These are phyloP conservation scores for Cantharis nigra DNA, from an alignment of 2,888 invertebrate genomes.

Conservation along the genomic window DNA sequence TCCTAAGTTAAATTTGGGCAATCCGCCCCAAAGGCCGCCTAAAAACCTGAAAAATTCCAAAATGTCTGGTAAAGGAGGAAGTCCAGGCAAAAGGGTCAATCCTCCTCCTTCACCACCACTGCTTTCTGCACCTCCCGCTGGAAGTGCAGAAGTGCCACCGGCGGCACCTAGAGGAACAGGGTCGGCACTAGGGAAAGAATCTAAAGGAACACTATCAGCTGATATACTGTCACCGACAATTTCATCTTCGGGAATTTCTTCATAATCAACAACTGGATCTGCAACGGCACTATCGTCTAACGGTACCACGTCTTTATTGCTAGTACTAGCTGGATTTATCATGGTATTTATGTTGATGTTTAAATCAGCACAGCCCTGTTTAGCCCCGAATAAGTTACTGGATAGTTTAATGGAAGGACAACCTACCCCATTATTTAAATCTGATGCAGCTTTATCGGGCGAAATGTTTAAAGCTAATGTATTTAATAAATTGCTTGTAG, in stretches of 20 bases:
- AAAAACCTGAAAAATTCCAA: conserved; percentile 46
- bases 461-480: conserved; percentile 46
- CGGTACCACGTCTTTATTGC: conserved; percentile 40
- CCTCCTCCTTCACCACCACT: conserved; percentile 34
- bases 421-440: conserved; percentile 20
- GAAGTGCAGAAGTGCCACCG: conserved; percentile 27
- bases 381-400: conserved; percentile 59
- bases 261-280: conserved; percentile 10
- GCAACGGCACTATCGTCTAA: conserved; percentile 54
- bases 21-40: conserved; percentile 38
- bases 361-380: conserved; percentile 69
- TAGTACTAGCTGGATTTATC: conserved; percentile 63
- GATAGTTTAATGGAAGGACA: conserved; percentile 65
- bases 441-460: conserved; percentile 20
- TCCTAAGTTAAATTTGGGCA: conserved; percentile 36
- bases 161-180: conserved; percentile 36
- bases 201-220: conserved; percentile 50
- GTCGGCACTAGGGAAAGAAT: conserved; percentile 33
- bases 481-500: conserved; percentile 39
- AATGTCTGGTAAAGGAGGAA: conserved; percentile 35
- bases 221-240: conserved; percentile 46
- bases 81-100: conserved; percentile 40
- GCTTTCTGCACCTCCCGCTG: conserved; percentile 25
- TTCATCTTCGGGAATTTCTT: background rate
- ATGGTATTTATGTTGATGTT: conserved; percentile 74